Evolutionary conservation across 1,140 invertebrate genomes (phyloP), one percentile per base, ranked within the genome.

Genomic region (Cotesia vestalis): DNA sequence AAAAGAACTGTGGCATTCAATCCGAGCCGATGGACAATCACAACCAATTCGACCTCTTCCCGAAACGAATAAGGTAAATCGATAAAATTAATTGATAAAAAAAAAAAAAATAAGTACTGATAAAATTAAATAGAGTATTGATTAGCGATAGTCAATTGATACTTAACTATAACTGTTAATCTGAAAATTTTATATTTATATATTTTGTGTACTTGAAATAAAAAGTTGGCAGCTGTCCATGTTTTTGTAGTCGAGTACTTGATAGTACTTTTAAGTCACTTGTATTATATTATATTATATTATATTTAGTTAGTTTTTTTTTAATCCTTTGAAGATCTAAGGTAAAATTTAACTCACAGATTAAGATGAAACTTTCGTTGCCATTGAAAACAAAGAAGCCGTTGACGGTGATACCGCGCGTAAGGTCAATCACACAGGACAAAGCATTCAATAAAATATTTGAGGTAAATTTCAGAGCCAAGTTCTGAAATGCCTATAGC

Each of bases 1-100:
- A 63, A 83, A 81, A 72, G 85, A 86, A 46, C 80, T 86, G 69
- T 87, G 85, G 85, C 82, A 83, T 66, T 71, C 75, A 20, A 79
- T 78, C 75, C 79, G 78, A 71, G 73, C 80, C 8, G 79, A 83
- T 11, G 79, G 78, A 46, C 83, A 80, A 66, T 27, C 77, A 12
- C 80, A 81, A 14, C 4, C 78, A 4, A 69, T 64, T 8, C 80
- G 77, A 69, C 27, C 72, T 4, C 12, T 76, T 1, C 71, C 74
- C 20, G 81, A 85, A 34, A 60, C 36, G 11, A 27, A 76, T 36
- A 84, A 84, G 80, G 83, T 84, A 78, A 75, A 73, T 75, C 20
- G 6, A 63, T 17, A 9, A 52, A 57, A 59, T 57, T 66, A 53
- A 52, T 35, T 57, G 17, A 40, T 12, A 12, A 46, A 2, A 46